Percentiles rank a stretch among this genome's conserved stretches.
Conservation (phyloP, 2,797 vertebrate genomes). For the Loriculus beryllinus region DNA sequence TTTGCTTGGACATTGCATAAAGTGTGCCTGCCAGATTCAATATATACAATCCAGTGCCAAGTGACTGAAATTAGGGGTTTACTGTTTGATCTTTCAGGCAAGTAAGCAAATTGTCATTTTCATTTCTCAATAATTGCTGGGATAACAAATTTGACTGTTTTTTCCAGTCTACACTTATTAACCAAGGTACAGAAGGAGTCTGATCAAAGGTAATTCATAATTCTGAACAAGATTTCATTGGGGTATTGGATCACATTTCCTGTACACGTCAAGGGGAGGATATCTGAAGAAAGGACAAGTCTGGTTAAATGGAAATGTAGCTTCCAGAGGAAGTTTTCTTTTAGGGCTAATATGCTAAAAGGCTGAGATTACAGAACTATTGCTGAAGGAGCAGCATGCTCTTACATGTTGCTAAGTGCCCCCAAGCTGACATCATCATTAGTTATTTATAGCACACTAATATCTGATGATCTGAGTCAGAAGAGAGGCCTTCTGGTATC, state of each 20-base stretch:
- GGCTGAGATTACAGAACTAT: conserved; percentile 46
- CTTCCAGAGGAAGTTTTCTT: conserved; percentile 41
- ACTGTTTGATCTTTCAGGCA: conserved; percentile 59
- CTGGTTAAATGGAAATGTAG: conserved; percentile 43
- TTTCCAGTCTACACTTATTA: conserved; percentile 13
- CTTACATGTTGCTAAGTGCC: not conserved
- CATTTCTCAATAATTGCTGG: conserved; percentile 53
- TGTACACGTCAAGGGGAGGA: conserved; percentile 42
- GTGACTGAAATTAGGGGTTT: conserved; percentile 55
- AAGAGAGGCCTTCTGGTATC: not conserved
- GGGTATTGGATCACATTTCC: conserved; percentile 34
- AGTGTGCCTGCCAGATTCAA: conserved; percentile 62
- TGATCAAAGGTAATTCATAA: conserved; percentile 54
- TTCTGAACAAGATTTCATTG: conserved; percentile 43
- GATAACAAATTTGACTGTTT: conserved; percentile 46
- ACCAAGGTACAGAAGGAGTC: not conserved
- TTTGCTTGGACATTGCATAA: conserved; percentile 17
- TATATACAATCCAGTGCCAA: conserved; percentile 48
- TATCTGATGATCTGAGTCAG: not conserved
- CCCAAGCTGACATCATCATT: conserved; percentile 38
- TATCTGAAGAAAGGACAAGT: conserved; percentile 22
- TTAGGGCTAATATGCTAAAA: conserved; percentile 45
- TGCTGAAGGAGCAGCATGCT: conserved; percentile 29
- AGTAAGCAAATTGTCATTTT: conserved; percentile 72
- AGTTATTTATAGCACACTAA: conserved; percentile 45